Evolutionary conservation across 2,888 invertebrate species (phyloP).

Genomic region (Xiphydria camelus): DNA sequence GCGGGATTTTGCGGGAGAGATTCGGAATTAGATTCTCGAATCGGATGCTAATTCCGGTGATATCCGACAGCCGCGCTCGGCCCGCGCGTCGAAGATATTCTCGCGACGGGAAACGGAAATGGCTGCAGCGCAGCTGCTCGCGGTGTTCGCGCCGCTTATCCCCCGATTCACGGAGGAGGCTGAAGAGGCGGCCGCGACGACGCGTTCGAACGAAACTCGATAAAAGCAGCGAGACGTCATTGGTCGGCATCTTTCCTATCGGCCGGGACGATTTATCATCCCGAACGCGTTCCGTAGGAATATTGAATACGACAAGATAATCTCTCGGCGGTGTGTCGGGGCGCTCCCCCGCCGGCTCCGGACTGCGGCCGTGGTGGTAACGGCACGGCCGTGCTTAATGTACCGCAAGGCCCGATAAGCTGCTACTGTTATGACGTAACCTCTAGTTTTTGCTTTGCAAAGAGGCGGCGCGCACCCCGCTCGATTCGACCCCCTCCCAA

Average conservation of each 20-base stretch:
- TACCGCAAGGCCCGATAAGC: constrained; percentile 57
- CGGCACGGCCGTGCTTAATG: constrained; percentile 55
- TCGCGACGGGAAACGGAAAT: too few relatives aligned
- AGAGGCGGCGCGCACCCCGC: not conserved
- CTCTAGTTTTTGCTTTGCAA: constrained; percentile 34
- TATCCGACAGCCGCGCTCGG: too few relatives aligned
- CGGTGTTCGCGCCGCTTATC: too few relatives aligned
- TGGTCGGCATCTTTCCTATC: constrained; percentile 43
- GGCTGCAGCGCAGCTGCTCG: too few relatives aligned
- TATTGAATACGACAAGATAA: constrained; percentile 60
- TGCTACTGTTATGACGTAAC: constrained; percentile 44
- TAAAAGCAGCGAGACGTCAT: constrained; percentile 25
- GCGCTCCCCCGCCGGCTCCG: constrained; percentile 19
- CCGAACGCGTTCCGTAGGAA: constrained; percentile 55
- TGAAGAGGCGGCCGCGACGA: too few relatives aligned
- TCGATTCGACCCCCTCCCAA: too few relatives aligned
- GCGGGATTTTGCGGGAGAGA: too few relatives aligned
- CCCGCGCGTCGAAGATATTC: too few relatives aligned
- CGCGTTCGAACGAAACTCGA: too few relatives aligned
- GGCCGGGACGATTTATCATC: constrained; percentile 55
- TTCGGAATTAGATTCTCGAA: too few relatives aligned
- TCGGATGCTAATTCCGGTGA: too few relatives aligned
- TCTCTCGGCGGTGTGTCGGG: constrained; percentile 41
- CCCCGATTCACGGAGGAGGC: too few relatives aligned
- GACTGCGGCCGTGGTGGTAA: constrained; percentile 29